phyloP scores from a whole-genome alignment of 2,888 invertebrate genomes.

The Apantesis nais region DNA sequence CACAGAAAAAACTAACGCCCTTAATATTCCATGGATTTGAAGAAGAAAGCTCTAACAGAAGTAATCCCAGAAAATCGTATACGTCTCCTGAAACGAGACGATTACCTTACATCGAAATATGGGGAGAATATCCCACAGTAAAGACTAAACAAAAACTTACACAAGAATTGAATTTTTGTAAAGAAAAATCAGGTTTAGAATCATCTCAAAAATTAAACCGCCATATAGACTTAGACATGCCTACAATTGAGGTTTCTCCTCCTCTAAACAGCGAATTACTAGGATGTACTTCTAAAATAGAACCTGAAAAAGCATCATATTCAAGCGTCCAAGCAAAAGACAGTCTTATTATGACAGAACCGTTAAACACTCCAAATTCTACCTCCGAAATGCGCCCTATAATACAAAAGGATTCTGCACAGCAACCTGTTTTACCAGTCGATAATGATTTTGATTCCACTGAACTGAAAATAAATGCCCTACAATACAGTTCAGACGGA shows the following conservation, averaged over 20 bases:
- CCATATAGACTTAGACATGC: neutral
- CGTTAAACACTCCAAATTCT: neutral
- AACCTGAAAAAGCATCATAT: neutral
- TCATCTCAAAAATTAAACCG: neutral
- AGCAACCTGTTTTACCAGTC: neutral
- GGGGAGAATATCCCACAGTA: neutral
- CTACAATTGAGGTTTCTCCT: neutral
- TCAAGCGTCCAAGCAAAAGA: neutral
- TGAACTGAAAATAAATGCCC: neutral
- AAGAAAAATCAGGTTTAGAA: neutral
- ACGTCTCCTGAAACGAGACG: neutral
- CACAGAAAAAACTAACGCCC: neutral
- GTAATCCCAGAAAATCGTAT: neutral
- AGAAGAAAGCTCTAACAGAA: neutral
- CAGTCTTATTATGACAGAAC: neutral
- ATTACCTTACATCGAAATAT: neutral
- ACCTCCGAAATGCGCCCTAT: neutral
- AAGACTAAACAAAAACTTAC: neutral
- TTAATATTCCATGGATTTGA: neutral
- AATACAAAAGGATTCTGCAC: neutral
- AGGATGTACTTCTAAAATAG: neutral
- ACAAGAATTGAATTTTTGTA: neutral
- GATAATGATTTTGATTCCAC: neutral
- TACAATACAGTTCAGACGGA: constrained; percentile 8
- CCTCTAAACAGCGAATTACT: neutral